Evolutionary conservation across 1,140 invertebrate genomes (phyloP), one percentile per base, ranked within the genome.

Genomic region (Camponotus vicinus): DNA sequence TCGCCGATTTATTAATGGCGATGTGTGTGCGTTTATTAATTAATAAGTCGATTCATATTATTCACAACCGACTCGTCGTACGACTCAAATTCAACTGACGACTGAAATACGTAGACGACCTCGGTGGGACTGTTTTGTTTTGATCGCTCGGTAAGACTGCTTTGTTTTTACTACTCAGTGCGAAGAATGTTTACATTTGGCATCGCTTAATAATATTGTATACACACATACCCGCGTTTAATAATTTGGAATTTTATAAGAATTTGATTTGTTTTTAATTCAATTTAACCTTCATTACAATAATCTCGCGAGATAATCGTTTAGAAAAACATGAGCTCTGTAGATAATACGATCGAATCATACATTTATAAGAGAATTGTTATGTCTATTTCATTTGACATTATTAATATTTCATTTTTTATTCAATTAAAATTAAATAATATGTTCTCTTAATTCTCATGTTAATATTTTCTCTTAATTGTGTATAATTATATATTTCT

Each of bases 1-100:
- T 49, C 27, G 59, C 18, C 27, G 45, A 42, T 55, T 42, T 75
- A 76, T 84, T 76, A 76, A 84, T 84, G 27, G 1, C 0, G 21
- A 21, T 27, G 27, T 27, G 27, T 27, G 27, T 49, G 42, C 55
- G 57, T n/a, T n/a, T 15, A 27, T 63, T 77, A 77, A 63, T 77
- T 34, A 77, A 77, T 3, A 64, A 18, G 5, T 1, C 27, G 11
- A 63, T 32, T 45, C 40, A 37, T 9, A 49, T 27, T 15, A 37
- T 27, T 34, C 9, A 27, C 27, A 0, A 34, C 13, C 13, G 55
- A 11, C 61, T 63, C 9, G 40, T 45, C 13, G n/a, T 2, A 18
- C 13, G n/a, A 75, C 21, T 45, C 59, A n/a, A 8, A 5, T 13
- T 21, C n/a, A n/a, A 77, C 9, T 75, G 71, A 18, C 27, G 5